Evolutionary conservation across 2,113 vertebrate genomes (phyloP), one percentile per base, ranked within the genome.

Genomic region (Anseranas semipalmata): DNA sequence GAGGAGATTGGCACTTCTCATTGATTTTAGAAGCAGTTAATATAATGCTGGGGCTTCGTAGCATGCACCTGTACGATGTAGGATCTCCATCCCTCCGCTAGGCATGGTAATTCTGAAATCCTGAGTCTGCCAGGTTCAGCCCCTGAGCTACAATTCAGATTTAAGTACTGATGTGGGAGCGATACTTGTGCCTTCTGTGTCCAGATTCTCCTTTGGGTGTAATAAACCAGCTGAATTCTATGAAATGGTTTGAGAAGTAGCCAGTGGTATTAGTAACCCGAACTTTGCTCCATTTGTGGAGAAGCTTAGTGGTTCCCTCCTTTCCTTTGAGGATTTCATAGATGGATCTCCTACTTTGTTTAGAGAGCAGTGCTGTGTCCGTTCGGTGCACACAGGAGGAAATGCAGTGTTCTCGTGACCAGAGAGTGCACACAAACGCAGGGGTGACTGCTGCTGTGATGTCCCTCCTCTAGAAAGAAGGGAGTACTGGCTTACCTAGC

Each of bases 401-500:
- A 17, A 37, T 0, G 1, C 5, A 21, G 24, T 79, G 19, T 13
- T 80, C 30, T 35, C 2, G 20, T 20, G n/a, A 35, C 35, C 45
- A 17, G 58, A 67, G 35, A 22, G 20, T 32, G 16, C 0, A 2
- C 32, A 19, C 17, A 24, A 32, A 83, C 9, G 8, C 71, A 25
- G 21, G 18, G 16, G 48, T 55, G 63, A 22, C 32, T 39, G 72
- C 11, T 0, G 4, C 35, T 39, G 32, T 50, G 73, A 19, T 0
- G 2, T 33, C 32, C 21, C 18, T 43, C 14, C 12, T 56, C 20
- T 28, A 45, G 60, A 18, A 83, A 52, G 15, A 73, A 87, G 66
- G 46, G 10, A 5, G 1, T 30, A 6, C 53, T 43, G 77, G 25
- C 22, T 73, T 41, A 19, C 9, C 13, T 33, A 48, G 24, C 21